These are phyloP conservation scores for Panagrolaimus sp. DNA, from an alignment of 1,140 invertebrate species.

Conservation along the genomic window DNA sequence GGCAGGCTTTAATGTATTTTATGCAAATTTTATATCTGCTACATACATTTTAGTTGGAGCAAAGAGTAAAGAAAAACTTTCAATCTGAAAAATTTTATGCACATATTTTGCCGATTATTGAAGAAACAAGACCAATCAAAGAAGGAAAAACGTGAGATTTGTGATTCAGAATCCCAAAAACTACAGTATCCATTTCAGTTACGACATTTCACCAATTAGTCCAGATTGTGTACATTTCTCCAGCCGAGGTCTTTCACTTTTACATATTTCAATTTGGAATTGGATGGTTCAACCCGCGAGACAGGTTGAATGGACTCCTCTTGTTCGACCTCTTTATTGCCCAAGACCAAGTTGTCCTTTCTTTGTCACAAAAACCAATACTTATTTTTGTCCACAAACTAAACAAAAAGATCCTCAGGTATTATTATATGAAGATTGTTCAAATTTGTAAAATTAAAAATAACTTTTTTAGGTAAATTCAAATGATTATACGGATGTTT, in stretches of 20 bases:
- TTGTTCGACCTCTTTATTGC: constrained; percentile 34
- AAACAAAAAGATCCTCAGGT: constrained; percentile 17
- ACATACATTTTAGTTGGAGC: constrained; percentile 30
- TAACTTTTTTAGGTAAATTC: not conserved
- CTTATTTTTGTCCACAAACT: constrained; percentile 23
- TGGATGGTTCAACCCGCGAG: constrained; percentile 30
- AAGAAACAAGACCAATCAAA: constrained; percentile 23
- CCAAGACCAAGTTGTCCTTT: constrained; percentile 32
- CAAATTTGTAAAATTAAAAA: not conserved
- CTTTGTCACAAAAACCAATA: constrained; percentile 26
- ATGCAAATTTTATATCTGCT: no score
- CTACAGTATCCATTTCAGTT: constrained; percentile 17
- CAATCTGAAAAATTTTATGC: constrained; percentile 34
- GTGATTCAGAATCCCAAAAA: not conserved
- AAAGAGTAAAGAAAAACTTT: constrained; percentile 34
- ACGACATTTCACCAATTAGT: constrained; percentile 29
- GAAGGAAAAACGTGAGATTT: constrained; percentile 23
- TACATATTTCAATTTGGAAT: constrained; percentile 35
- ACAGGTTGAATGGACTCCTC: constrained; percentile 23
- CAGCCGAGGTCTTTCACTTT: constrained; percentile 27
- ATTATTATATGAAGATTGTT: not conserved
- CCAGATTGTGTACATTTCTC: constrained; percentile 35
- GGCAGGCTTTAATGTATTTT: no score
- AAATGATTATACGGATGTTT: not conserved
- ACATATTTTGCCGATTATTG: constrained; percentile 28